Evolutionary conservation across 2,888 invertebrate species (phyloP).

Genomic region (Junonia oenone): DNA sequence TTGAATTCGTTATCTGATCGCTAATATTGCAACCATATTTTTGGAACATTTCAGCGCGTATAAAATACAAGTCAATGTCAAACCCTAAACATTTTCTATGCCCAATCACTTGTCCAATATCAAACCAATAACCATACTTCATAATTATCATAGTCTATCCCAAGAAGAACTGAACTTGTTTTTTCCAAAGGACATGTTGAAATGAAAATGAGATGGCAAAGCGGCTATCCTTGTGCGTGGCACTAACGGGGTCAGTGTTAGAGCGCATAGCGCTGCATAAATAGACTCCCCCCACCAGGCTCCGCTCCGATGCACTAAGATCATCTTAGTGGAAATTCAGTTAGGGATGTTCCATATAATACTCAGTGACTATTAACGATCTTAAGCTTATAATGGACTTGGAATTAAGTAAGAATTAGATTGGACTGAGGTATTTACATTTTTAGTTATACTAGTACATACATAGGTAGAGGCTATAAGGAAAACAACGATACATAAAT

Average conservation of each 20-base stretch:
- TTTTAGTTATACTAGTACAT: no score
- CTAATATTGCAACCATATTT: not conserved
- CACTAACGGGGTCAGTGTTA: conserved; percentile 77
- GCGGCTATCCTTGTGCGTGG: conserved; percentile 54
- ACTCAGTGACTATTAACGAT: not conserved
- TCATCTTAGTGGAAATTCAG: conserved; percentile 25
- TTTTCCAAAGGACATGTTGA: conserved; percentile 20
- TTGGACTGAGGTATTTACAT: not conserved
- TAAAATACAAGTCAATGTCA: not conserved
- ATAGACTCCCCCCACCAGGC: conserved; percentile 49
- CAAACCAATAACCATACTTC: not conserved
- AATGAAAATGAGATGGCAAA: conserved; percentile 35
- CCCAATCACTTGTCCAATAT: not conserved
- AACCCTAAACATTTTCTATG: not conserved
- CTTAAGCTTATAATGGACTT: not conserved
- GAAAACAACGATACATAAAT: no score
- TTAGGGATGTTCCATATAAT: conserved; percentile 26
- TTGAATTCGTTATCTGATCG: not conserved
- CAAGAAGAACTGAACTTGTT: conserved; percentile 6
- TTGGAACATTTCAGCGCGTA: not conserved
- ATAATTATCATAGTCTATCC: not conserved
- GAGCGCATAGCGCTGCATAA: conserved; percentile 74
- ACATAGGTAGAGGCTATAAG: no score
- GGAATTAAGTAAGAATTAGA: not conserved
- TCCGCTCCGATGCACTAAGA: conserved; percentile 36